Percentiles rank a stretch among this genome's conserved stretches.
phyloP scores from a whole-genome alignment of 2,888 invertebrate genomes.

The Ypsolopha sequella region DNA sequence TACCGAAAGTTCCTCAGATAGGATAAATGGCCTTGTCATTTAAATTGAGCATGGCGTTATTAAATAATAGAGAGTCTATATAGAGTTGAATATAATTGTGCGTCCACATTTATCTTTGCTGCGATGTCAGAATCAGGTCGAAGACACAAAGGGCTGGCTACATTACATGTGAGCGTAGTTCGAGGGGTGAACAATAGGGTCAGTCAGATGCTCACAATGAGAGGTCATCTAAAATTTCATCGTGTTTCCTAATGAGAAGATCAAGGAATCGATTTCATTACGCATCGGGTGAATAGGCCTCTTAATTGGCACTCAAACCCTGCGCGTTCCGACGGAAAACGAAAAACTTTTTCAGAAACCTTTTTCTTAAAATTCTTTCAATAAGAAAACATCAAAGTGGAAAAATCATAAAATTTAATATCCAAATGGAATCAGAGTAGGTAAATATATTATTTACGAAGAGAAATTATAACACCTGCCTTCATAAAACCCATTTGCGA shows the following conservation, averaged over 20 bases:
- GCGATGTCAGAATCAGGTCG: conserved; percentile 46
- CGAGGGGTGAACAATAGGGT: conserved; percentile 31
- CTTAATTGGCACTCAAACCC: conserved; percentile 10
- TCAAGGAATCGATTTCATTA: conserved; percentile 28
- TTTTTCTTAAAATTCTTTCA: too few relatives aligned
- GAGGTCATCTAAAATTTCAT: conserved; percentile 32
- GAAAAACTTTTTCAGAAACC: too few relatives aligned
- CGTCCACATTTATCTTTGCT: conserved; percentile 52
- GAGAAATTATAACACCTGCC: too few relatives aligned
- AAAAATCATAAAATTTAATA: too few relatives aligned
- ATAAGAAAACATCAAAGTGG: too few relatives aligned
- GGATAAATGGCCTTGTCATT: conserved; percentile 1
- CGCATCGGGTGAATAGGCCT: conserved; percentile 4
- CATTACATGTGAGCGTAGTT: conserved; percentile 35
- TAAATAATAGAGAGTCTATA: conserved; percentile 25
- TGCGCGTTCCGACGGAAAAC: not conserved
- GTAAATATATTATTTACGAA: too few relatives aligned
- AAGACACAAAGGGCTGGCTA: conserved; percentile 41
- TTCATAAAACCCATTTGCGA: conserved; percentile 2
- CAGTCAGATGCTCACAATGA: conserved; percentile 26
- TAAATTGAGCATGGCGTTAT: conserved; percentile 9
- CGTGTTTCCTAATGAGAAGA: conserved; percentile 20
- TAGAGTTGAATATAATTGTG: conserved; percentile 46
- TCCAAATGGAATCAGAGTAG: too few relatives aligned
- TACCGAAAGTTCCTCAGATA: not conserved